Base-by-base conservation (phyloP, 2,797 vertebrate genomes). In the Mycteria americana region DNA sequence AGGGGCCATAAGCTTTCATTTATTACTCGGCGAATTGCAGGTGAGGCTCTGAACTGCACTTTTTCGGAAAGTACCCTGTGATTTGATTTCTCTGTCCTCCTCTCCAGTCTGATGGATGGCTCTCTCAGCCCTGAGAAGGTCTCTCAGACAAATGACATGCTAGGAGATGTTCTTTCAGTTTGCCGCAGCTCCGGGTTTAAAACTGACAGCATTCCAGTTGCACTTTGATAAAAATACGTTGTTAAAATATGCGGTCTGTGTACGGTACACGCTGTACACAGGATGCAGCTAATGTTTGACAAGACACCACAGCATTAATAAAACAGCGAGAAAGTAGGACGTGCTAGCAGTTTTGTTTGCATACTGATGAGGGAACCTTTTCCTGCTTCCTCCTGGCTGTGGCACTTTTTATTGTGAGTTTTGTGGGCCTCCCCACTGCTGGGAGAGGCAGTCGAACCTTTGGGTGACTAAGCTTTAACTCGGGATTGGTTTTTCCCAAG, bases 141-240 rank as follows among this genome's bases (percentile, higher is more conserved):
- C 14, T 79, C 64, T 25, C 45, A 25, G 89, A 18, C 10, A 50
- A 75, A 37, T 0, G 69, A 2, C 1, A 3, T 25, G 2, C 51
- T 8, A 9, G 25, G 19, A 59, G 23, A 33, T 1, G 23, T 10
- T 23, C 70, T 63, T 28, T 39, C 18, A 1, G 35, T 22, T 31
- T 33, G 54, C 53, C 0, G 4, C 72, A 37, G 90, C 78, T 53
- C 72, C 0, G 5, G 53, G 85, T 60, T 68, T 57, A 45, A 25
- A 62, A 83, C 94, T 78, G 94, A 39, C 78, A 78, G 81, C 31
- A 0, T 82, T 81, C 68, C 89, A 79, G 91, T 59, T 65, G 92
- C 89, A 11, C 89, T 87, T 33, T 50, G 96, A 74, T 95, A 93
- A 92, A 94, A 95, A 94, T 78, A 80, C 92, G 2, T 23, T 3